These are phyloP conservation scores for Eupsilia transversa DNA, from an alignment of 2,888 invertebrate genomes.

Conservation along the genomic window DNA sequence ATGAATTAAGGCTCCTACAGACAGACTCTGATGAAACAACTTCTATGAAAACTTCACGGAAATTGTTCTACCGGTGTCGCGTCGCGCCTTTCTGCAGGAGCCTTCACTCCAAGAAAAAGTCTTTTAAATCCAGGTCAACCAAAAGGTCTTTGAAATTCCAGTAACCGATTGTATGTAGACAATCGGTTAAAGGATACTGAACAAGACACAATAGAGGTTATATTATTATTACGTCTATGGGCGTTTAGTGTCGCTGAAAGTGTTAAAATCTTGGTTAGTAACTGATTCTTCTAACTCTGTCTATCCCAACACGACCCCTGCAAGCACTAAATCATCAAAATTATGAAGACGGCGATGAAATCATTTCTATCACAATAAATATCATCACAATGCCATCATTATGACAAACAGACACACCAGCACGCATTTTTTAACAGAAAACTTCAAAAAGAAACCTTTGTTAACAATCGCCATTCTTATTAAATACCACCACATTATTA, in stretches of 20 bases:
- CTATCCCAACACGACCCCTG: neutral
- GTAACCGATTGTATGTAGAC: too few relatives aligned
- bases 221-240: too few relatives aligned
- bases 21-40: too few relatives aligned
- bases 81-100: too few relatives aligned
- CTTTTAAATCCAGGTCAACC: too few relatives aligned
- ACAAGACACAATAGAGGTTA: too few relatives aligned
- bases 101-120: neutral
- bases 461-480: conserved; percentile 70
- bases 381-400: conserved; percentile 64
- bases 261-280: neutral
- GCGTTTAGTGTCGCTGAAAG: too few relatives aligned
- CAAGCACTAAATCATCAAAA: conserved; percentile 48
- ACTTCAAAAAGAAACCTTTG: conserved; percentile 71
- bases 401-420: conserved; percentile 66
- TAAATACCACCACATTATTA: conserved; percentile 44
- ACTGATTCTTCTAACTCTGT: neutral
- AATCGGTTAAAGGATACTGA: too few relatives aligned
- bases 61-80: too few relatives aligned
- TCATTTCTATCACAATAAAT: conserved; percentile 59
- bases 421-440: conserved; percentile 72
- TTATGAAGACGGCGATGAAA: conserved; percentile 36
- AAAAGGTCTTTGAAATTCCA: neutral
- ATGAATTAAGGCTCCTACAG: too few relatives aligned
- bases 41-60: too few relatives aligned